Percentiles rank a stretch among this genome's conserved stretches.
Conservation (phyloP, 1,140 invertebrate species). For the Heliconius eleuchia region DNA sequence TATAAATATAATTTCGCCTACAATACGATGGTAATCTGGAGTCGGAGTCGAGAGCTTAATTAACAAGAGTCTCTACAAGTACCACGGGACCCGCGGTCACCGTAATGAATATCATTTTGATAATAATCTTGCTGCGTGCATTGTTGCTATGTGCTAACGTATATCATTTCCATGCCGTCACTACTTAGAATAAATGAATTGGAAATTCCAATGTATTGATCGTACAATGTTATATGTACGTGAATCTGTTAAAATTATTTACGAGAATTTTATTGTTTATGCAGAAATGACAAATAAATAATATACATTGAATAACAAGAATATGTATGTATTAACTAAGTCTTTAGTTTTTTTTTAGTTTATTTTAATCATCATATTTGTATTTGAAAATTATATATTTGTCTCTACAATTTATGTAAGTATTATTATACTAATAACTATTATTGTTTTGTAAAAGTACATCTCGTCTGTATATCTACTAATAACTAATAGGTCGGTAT, state of each 20-base stretch:
- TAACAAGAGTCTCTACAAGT: constrained; percentile 26
- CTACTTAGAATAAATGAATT: constrained; percentile 21
- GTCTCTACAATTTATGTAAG: neutral
- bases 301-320: neutral
- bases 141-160: constrained; percentile 17
- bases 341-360: neutral
- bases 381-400: neutral
- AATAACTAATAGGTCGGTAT: neutral
- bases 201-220: neutral
- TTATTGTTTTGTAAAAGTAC: neutral
- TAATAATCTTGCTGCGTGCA: constrained; percentile 16
- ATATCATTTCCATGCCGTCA: constrained; percentile 27
- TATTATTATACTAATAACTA: neutral
- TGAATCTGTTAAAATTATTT: neutral
- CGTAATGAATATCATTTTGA: constrained; percentile 34
- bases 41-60: constrained; percentile 25
- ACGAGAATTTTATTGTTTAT: neutral
- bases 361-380: neutral
- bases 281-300: neutral
- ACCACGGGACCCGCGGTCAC: constrained; percentile 29
- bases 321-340: neutral
- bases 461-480: neutral
- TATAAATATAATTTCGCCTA: constrained; percentile 19
- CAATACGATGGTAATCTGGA: constrained; percentile 27
- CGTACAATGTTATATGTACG: neutral